Percentiles rank a stretch among this genome's conserved stretches.
These are phyloP conservation scores for Luperina testacea DNA, from an alignment of 2,888 invertebrate genomes.

Conservation along the genomic window DNA sequence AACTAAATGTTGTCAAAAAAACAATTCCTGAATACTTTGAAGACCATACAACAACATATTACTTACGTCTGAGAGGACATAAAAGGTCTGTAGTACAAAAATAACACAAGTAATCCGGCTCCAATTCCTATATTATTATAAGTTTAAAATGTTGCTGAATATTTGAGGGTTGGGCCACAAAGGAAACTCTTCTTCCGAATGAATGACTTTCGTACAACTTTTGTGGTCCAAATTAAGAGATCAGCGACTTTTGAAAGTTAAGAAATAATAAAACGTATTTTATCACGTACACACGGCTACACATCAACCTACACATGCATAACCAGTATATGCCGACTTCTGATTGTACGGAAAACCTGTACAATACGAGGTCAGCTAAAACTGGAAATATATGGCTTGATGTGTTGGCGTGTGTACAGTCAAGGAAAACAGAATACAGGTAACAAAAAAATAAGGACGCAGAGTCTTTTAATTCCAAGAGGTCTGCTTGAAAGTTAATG, in stretches of 20 bases:
- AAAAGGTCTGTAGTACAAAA: constrained; percentile 78
- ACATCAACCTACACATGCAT: too few species aligned
- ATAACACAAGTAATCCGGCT: constrained; percentile 84
- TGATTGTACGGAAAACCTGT: too few species aligned
- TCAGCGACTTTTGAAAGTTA: constrained; percentile 9
- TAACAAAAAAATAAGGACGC: background rate
- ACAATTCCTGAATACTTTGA: constrained; percentile 36
- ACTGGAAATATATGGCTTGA: too few species aligned
- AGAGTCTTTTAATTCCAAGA: background rate
- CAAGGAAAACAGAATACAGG: background rate
- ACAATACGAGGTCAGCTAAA: too few species aligned
- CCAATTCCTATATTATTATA: constrained; percentile 82
- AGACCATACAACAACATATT: constrained; percentile 76
- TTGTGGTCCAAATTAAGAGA: constrained; percentile 59
- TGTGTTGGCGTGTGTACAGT: background rate
- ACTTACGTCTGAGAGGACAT: constrained; percentile 73
- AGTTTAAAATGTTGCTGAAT: constrained; percentile 81
- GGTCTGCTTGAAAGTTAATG: background rate
- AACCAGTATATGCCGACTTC: too few species aligned
- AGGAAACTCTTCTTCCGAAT: constrained; percentile 79
- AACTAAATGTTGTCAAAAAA: constrained; percentile 71
- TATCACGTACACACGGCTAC: background rate
- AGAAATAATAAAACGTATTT: background rate
- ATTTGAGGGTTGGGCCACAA: constrained; percentile 77
- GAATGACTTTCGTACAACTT: constrained; percentile 77